Evolutionary conservation across 1,140 invertebrate species (phyloP), one percentile per base, ranked within the genome.

Genomic region (Anoplolepis gracilipes): DNA sequence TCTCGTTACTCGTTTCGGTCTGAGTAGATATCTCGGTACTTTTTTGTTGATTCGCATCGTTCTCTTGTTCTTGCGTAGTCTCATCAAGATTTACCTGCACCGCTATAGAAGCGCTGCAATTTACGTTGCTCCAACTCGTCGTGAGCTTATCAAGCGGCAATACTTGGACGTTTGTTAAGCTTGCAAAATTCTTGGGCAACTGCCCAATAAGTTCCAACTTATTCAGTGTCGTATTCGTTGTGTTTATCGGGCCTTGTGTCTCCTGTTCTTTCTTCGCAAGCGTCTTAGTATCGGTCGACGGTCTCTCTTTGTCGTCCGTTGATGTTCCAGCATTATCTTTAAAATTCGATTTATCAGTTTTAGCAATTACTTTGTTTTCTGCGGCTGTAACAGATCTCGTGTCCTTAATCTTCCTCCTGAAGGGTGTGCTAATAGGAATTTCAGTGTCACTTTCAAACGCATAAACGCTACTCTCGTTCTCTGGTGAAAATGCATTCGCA

Each of bases 381-480:
- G n/a, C 1, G 2, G 2, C 19, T 8, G 78, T 19, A 3, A 16
- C 2, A 0, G 46, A 86, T 39, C 82, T 90, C 19, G 55, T 53
- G 8, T 90, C 89, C 2, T 77, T 89, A 33, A 65, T 89, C 92
- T 90, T 96, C 70, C 96, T 93, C 49, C 96, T 91, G 88, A 96
- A 96, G 1, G 96, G 96, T 1, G 96, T 96, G 57, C 90, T 95
- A 13, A 96, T 92, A 3, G 96, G 95, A 11, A 93, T 86, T 84
- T 95, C 96, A 85, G 93, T 95, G 16, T 96, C 96, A 53, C 96
- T 96, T 84, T 97, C 96, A 92, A 97, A 97, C 0, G 97, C 97
- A 90, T 97, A 97, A 42, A 97, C 96, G 87, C 96, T 97, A 55
- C 96, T 96, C 89, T 97, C 97, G 89, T 97, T 97, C 85, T 96